Percentiles rank a stretch among this genome's conserved stretches.
Conservation (phyloP, 1,140 invertebrate species). For the Saxidomus purpurata region DNA sequence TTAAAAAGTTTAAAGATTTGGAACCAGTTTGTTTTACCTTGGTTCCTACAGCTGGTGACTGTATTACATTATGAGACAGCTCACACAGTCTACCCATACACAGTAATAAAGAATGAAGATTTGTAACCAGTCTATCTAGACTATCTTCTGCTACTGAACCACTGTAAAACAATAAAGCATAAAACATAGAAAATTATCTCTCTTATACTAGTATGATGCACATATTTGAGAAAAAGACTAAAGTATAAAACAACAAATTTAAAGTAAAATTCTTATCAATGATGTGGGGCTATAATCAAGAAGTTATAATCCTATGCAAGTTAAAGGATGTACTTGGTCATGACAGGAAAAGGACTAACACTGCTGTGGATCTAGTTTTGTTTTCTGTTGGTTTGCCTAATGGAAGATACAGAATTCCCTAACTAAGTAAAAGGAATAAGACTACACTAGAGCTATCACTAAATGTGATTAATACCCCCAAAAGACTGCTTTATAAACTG, state of each 20-base stretch:
- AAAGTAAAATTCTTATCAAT: not conserved
- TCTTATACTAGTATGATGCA: too few species aligned
- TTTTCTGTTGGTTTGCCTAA: too few species aligned
- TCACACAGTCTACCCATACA: slow-evolving; percentile 26
- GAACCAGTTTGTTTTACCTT: slow-evolving; percentile 2
- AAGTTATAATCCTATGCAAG: not conserved
- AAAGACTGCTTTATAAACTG: too few species aligned
- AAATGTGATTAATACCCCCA: too few species aligned
- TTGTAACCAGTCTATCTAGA: not conserved
- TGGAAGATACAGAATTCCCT: too few species aligned
- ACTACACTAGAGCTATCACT: too few species aligned
- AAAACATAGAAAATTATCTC: not conserved
- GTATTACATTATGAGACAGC: slow-evolving; percentile 26
- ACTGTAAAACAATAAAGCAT: not conserved
- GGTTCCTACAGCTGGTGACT: slow-evolving; percentile 2
- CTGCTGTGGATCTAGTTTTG: too few species aligned
- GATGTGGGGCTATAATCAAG: not conserved
- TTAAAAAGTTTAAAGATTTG: too few species aligned
- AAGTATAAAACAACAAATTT: not conserved
- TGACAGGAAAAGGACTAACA: too few species aligned
- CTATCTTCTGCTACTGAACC: not conserved
- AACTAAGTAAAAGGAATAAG: too few species aligned
- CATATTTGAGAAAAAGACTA: too few species aligned
- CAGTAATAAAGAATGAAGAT: slow-evolving; percentile 22
- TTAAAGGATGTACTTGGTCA: not conserved